phyloP scores from a whole-genome alignment of 1,140 invertebrate genomes.

The Drosophila miranda region DNA sequence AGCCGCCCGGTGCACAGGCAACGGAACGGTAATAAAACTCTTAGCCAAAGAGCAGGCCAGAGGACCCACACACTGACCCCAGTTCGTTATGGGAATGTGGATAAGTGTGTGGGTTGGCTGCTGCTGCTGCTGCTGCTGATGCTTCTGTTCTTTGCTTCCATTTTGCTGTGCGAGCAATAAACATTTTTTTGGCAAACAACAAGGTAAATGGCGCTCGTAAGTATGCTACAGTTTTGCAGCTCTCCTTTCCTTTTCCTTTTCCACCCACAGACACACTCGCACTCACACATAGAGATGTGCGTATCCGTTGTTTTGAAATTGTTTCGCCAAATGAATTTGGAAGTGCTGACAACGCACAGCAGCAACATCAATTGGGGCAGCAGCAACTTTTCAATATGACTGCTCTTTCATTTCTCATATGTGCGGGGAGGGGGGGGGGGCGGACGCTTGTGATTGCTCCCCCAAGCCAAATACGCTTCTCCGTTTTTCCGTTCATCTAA shows the following conservation, averaged over 20 bases:
- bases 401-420: conserved; percentile 35
- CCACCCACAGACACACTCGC: background rate
- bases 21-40: conserved; percentile 76
- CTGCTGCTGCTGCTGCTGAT: conserved; percentile 4
- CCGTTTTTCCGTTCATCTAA: conserved; percentile 48
- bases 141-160: conserved; percentile 14
- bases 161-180: conserved; percentile 66
- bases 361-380: conserved; percentile 17
- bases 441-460: conserved; percentile 66
- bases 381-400: conserved; percentile 65
- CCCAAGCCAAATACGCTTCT: conserved; percentile 68
- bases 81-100: conserved; percentile 59
- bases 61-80: conserved; percentile 55
- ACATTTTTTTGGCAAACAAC: conserved; percentile 60
- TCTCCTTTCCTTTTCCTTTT: conserved; percentile 3
- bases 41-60: conserved; percentile 57
- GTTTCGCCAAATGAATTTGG: conserved; percentile 76
- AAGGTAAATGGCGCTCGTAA: conserved; percentile 67
- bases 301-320: conserved; percentile 59
- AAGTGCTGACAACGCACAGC: conserved; percentile 63
- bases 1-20: conserved; percentile 60
- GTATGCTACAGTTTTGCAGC: conserved; percentile 67
- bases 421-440: background rate
- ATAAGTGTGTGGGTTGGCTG: conserved; percentile 1
- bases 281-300: conserved; percentile 9